Evolutionary conservation across 2,797 vertebrate genomes (phyloP).

Genomic region (Apogon talboti): DNA sequence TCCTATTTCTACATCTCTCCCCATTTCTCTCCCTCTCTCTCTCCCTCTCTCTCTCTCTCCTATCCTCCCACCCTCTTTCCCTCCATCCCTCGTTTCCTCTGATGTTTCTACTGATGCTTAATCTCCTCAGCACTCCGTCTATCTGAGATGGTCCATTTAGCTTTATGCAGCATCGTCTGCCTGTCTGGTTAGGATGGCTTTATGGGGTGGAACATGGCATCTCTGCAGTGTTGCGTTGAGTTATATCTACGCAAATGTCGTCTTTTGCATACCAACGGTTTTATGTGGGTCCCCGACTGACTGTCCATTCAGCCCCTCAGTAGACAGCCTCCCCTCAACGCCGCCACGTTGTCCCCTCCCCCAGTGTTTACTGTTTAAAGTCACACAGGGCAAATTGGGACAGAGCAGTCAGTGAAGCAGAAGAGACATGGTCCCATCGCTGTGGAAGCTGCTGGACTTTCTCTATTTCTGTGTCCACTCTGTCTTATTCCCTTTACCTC

Average conservation of each 20-base stretch:
- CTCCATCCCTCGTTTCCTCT: conserved; percentile 70
- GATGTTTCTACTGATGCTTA: conserved; percentile 76
- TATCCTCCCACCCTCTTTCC: conserved; percentile 58
- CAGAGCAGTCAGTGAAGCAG: conserved; percentile 81
- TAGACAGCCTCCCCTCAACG: conserved; percentile 2
- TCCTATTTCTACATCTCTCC: conserved; percentile 81
- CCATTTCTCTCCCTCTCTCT: conserved; percentile 57
- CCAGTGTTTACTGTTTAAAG: conserved; percentile 81
- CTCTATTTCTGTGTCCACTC: conserved; percentile 31
- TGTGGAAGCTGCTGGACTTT: conserved; percentile 63
- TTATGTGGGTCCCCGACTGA: conserved; percentile 41
- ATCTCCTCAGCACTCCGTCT: conserved; percentile 68
- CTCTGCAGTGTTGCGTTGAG: conserved; percentile 53
- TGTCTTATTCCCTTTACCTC: conserved; percentile 27
- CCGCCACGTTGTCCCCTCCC: conserved; percentile 62
- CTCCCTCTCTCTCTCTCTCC: conserved; percentile 59
- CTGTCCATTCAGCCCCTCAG: conserved; percentile 42
- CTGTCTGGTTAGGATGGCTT: conserved; percentile 72
- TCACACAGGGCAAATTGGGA: conserved; percentile 82
- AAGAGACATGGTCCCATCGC: conserved; percentile 76
- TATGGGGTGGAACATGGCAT: conserved; percentile 58
- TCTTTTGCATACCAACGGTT: conserved; percentile 63
- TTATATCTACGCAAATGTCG: conserved; percentile 57
- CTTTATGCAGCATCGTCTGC: conserved; percentile 65
- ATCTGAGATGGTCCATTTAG: conserved; percentile 77